A percentile compares a stretch with the other conserved stretches of the same genome.
These are phyloP conservation scores for Rhinoderma darwinii DNA, from an alignment of 2,113 vertebrate species.

Conservation along the genomic window DNA sequence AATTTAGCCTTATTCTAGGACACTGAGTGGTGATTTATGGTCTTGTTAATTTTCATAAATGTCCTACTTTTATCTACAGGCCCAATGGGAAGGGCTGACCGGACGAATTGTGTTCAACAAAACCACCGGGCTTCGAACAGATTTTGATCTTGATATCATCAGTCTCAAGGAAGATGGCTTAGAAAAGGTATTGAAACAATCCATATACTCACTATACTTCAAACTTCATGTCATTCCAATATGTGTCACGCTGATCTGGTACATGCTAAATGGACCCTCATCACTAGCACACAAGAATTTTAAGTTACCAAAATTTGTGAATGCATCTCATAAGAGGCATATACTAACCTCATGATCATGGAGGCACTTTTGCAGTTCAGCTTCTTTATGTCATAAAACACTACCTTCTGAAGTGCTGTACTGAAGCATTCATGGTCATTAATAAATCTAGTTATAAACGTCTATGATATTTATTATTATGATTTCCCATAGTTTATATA, in stretches of 20 bases:
- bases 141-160: conserved; percentile 96
- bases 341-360: not conserved
- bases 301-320: not conserved
- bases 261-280: not conserved
- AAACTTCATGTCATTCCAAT: not conserved
- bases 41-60: conserved; percentile 64
- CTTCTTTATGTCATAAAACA: not conserved
- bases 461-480: too few relatives aligned
- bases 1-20: conserved; percentile 76
- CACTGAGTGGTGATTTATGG: conserved; percentile 74
- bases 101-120: conserved; percentile 96
- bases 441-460: too few relatives aligned
- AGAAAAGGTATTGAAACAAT: conserved; percentile 83
- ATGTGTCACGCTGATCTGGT: not conserved
- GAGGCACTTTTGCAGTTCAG: too few relatives aligned
- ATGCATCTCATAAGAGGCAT: not conserved
- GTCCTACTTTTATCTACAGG: conserved; percentile 75
- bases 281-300: not conserved
- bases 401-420: too few relatives aligned
- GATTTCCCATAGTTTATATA: too few relatives aligned
- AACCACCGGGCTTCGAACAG: conserved; percentile 90
- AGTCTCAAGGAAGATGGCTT: conserved; percentile 96
- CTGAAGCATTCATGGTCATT: too few relatives aligned
- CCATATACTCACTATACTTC: not conserved
- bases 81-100: conserved; percentile 97